Conservation (phyloP, 2,888 invertebrate genomes). For the Noctua janthina region DNA sequence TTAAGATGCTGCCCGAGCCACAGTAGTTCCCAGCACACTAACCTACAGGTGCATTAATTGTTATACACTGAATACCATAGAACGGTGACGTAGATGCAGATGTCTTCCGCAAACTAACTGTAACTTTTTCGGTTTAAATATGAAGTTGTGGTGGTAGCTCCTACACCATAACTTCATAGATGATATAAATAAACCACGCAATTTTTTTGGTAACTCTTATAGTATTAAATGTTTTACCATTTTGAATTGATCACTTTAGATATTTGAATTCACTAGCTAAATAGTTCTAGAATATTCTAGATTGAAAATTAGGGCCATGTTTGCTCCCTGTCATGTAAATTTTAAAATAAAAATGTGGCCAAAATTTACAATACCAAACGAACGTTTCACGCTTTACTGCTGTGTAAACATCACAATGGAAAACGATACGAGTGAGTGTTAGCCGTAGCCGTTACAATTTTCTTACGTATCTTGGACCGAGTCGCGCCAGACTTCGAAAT, state of each 20-base stretch:
- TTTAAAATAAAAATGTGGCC: not conserved
- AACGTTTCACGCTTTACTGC: constrained; percentile 34
- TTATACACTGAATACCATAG: constrained; percentile 35
- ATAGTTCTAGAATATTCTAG: not conserved
- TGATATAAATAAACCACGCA: not conserved
- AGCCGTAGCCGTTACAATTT: constrained; percentile 26
- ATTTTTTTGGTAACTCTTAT: too few relatives aligned
- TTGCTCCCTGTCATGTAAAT: not conserved
- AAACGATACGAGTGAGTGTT: constrained; percentile 55
- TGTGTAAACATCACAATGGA: constrained; percentile 51
- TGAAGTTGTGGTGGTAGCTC: not conserved
- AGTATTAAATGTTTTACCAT: too few relatives aligned
- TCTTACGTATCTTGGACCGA: constrained; percentile 19
- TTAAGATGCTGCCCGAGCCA: constrained; percentile 26
- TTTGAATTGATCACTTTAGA: not conserved
- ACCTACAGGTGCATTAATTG: constrained; percentile 41
- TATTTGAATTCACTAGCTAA: not conserved
- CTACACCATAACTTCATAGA: not conserved
- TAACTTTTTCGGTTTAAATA: not conserved
- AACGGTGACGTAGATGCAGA: constrained; percentile 20
- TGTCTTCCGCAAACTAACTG: constrained; percentile 6
- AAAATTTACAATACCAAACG: constrained; percentile 15
- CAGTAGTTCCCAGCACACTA: constrained; percentile 45
- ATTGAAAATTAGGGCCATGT: not conserved
- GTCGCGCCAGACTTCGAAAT: constrained; percentile 9